phyloP scores from a whole-genome alignment of 1,140 invertebrate genomes.

The Teleogryllus occipitalis region DNA sequence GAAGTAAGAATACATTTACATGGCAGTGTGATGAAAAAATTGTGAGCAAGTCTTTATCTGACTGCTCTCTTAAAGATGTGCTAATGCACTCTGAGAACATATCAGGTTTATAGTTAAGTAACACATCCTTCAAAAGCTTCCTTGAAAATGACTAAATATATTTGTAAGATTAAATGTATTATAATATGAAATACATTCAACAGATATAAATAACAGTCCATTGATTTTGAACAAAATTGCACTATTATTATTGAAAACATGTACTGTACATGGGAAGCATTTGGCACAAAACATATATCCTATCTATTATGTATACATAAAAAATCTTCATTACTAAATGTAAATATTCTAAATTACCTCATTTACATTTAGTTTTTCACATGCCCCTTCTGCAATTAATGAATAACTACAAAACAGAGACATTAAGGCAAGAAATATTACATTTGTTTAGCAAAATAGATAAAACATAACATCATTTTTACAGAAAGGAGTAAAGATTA shows the following conservation, averaged over 20 bases:
- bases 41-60: too few relatives aligned
- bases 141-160: neutral
- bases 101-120: too few relatives aligned
- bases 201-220: neutral
- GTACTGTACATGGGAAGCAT: neutral
- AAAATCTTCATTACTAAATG: too few relatives aligned
- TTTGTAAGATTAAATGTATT: neutral
- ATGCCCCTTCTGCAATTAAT: neutral
- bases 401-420: neutral
- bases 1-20: too few relatives aligned
- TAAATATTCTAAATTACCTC: neutral
- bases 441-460: neutral
- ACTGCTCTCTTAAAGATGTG: too few relatives aligned
- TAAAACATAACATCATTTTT: neutral
- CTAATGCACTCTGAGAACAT: too few relatives aligned
- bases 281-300: neutral
- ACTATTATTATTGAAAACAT: neutral
- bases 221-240: neutral
- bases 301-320: neutral
- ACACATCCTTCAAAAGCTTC: too few relatives aligned
- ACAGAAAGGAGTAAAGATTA: neutral
- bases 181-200: neutral
- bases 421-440: neutral
- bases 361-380: neutral
- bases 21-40: too few relatives aligned